Percentiles rank a stretch among this genome's conserved stretches.
phyloP scores from a whole-genome alignment of 2,888 invertebrate genomes.

The Oligia strigilis region DNA sequence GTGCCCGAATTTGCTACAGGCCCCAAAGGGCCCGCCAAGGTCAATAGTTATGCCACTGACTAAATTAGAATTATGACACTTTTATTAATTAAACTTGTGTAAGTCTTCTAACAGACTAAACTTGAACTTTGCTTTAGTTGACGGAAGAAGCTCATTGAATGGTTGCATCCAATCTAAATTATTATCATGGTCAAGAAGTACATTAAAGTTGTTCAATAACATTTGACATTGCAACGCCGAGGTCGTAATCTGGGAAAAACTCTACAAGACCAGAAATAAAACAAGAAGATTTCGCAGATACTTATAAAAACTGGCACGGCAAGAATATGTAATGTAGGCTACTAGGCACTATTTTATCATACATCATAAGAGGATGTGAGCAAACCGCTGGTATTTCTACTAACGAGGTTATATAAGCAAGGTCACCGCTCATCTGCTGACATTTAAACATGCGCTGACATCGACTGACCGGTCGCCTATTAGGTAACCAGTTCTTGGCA shows the following conservation, averaged over 20 bases:
- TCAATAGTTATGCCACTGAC: too few species aligned
- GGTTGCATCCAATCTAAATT: constrained; percentile 29
- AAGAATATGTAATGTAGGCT: constrained; percentile 57
- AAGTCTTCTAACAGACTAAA: not conserved
- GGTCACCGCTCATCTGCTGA: constrained; percentile 85
- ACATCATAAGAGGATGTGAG: constrained; percentile 74
- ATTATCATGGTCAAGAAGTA: constrained; percentile 26
- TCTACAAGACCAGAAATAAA: constrained; percentile 24
- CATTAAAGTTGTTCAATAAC: constrained; percentile 6
- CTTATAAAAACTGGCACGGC: constrained; percentile 40
- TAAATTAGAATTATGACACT: not conserved
- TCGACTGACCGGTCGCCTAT: constrained; percentile 81
- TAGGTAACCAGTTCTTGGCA: constrained; percentile 83
- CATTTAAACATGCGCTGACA: constrained; percentile 81
- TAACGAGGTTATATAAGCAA: constrained; percentile 85
- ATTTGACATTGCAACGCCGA: constrained; percentile 41
- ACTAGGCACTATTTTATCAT: constrained; percentile 58
- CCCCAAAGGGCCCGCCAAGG: too few species aligned
- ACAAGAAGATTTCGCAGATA: constrained; percentile 3
- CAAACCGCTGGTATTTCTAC: constrained; percentile 83
- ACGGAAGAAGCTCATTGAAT: constrained; percentile 22
- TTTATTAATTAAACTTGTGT: not conserved
- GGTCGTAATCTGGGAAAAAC: constrained; percentile 30
- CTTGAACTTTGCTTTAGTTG: constrained; percentile 32
- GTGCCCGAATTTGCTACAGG: too few species aligned